Base-by-base conservation (phyloP, 2,113 vertebrate species). In the Rana temporaria region DNA sequence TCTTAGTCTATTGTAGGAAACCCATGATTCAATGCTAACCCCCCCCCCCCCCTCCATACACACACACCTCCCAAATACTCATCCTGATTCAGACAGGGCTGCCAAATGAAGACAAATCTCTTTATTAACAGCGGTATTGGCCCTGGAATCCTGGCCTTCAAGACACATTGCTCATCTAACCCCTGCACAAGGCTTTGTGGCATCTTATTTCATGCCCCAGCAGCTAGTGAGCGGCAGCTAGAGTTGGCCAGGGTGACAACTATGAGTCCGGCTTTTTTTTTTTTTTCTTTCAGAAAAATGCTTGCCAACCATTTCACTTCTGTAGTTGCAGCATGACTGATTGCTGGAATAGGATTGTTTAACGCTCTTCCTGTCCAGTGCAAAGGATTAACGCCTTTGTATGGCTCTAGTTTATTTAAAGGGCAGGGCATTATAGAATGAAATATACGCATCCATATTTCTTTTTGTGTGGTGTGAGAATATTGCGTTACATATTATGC, bases 71-170 rank as follows among this genome's bases (percentile, higher is more conserved):
- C 22, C 1, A 26, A 6, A 0, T 4, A 70, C 5, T 80, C 66
- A n/a, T 9, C 12, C 60, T 19, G 4, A 79, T 80, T 68, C 69
- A 62, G 76, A 79, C 63, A 80, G 77, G 63, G 20, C 56, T 60
- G 63, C 84, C 55, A 68, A 73, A 63, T 73, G 80, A 82, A 85
- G 32, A 67, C 73, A 14, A 34, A 42, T 73, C 64, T 53, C 75
- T 60, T 1, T 0, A 1, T 79, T 82, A 75, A 82, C 70, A 75
- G 6, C 11, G 2, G 60, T 18, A 22, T 55, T 71, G 22, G 19
- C 26, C 67, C n/a, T 79, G 48, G 48, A 15, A 18, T 14, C 64
- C 42, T 76, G 62, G 34, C 64, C 71, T 85, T 65, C 53, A 24
- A 57, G 57, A 65, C 42, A 19, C 42, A 6, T 38, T 65, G 83